Base-by-base conservation (phyloP, 2,888 invertebrate genomes). In the Agelastica alni region DNA sequence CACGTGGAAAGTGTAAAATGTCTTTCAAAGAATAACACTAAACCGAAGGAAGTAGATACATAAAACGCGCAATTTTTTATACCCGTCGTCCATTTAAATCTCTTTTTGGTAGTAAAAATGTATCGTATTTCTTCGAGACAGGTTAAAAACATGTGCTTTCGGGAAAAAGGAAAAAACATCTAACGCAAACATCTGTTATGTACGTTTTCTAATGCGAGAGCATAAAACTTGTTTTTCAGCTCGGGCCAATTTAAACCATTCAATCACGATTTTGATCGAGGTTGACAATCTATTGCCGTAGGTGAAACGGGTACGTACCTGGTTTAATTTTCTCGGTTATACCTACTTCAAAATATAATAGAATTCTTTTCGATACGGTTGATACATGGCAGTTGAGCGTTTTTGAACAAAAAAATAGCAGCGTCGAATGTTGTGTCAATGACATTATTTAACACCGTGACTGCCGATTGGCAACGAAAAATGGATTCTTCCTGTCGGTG, bases 211-310 rank as follows among this genome's bases (percentile, higher is more conserved):
- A 14, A 13, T 31, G 30, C 32, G 41, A 45, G 45, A 41, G 26
- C 30, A 59, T 55, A 55, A 60, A 63, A 64, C 62, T 63, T 66
- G 65, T 67, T 66, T 64, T 65, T 62, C 59, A 54, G 53, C 59
- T 60, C 60, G 48, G 59, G 53, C 53, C 59, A 62, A 62, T 60
- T 63, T 55, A 47, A 55, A 28, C 60, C 55, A 58, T 66, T 68
- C 66, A 63, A 66, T 67, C 67, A 67, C 58, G 55, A 55, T 51
- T 63, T 59, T 69, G 70, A 70, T 70, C 53, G 63, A 61, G 70
- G 70, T 70, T 68, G 70, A 70, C 70, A 69, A 65, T 66, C 56
- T 55, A 42, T 30, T 32, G 34, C n/a, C 13, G 36, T 49, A 56
- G 36, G 28, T 51, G 47, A 57, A 57, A 57, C 47, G 52, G 51